Evolutionary conservation across 2,113 vertebrate species (phyloP).

Genomic region (Pollimyrus isidori): DNA sequence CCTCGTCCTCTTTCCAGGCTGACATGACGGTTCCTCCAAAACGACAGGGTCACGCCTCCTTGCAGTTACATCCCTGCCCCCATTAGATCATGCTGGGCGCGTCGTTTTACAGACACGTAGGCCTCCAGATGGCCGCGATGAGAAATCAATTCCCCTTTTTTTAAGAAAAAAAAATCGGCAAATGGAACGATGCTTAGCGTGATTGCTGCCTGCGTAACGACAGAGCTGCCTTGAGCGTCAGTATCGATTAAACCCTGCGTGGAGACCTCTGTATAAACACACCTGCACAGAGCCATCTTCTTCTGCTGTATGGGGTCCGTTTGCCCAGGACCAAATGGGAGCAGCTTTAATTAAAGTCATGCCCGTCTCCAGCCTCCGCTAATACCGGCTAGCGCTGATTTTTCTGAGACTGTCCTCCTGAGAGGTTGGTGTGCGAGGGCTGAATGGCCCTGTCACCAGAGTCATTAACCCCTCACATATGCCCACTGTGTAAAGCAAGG

Average conservation of each 20-base stretch:
- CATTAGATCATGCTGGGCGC: neutral
- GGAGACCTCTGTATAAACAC: constrained; percentile 19
- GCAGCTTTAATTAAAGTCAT: constrained; percentile 31
- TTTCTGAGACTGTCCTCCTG: constrained; percentile 7
- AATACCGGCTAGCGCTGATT: constrained; percentile 19
- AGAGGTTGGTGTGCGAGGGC: neutral
- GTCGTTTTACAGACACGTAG: neutral
- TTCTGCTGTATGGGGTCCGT: neutral
- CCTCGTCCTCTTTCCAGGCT: neutral
- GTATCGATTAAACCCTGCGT: constrained; percentile 35
- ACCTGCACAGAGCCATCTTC: constrained; percentile 15
- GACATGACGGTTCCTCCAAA: neutral
- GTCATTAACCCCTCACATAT: constrained; percentile 15
- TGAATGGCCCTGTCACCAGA: constrained; percentile 21
- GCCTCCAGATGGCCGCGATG: constrained; percentile 33
- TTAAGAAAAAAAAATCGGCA: constrained; percentile 18
- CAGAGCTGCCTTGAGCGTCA: constrained; percentile 28
- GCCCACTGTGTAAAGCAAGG: constrained; percentile 18
- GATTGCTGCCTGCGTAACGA: constrained; percentile 34
- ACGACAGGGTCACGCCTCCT: neutral
- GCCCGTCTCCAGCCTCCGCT: constrained; percentile 5
- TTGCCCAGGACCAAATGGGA: constrained; percentile 17
- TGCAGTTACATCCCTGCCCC: neutral
- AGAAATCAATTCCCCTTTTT: constrained; percentile 28
- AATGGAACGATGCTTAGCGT: constrained; percentile 25